Evolutionary conservation across 2,888 invertebrate species (phyloP).

Genomic region (Archips xylosteana): DNA sequence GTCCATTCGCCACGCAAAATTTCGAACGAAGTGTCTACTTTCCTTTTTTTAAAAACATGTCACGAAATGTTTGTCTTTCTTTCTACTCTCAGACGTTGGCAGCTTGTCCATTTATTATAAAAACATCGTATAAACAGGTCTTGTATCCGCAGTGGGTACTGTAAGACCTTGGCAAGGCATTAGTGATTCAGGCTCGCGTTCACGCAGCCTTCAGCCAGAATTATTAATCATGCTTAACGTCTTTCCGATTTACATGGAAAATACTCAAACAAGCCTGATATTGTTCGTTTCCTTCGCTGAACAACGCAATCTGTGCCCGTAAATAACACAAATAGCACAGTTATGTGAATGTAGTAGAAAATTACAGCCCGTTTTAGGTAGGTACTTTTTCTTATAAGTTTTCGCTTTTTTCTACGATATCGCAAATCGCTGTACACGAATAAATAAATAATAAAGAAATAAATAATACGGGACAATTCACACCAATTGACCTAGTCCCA

Average conservation of each 20-base stretch:
- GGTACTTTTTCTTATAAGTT: neutral
- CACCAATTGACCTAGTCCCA: too few species aligned
- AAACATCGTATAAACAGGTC: too few species aligned
- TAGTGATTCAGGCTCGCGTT: conserved; percentile 8
- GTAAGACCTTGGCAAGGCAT: neutral
- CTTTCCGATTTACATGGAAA: conserved; percentile 16
- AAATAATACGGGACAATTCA: too few species aligned
- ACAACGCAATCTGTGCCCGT: neutral
- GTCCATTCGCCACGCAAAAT: too few species aligned
- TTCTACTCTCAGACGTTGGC: too few species aligned
- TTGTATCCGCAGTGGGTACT: neutral
- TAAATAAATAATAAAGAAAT: too few species aligned
- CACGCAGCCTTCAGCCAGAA: conserved; percentile 14
- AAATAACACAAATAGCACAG: neutral
- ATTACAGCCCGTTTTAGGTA: neutral
- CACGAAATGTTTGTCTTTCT: too few species aligned
- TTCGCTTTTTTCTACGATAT: neutral
- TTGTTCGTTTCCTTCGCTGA: neutral
- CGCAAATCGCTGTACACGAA: neutral
- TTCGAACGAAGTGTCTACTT: too few species aligned
- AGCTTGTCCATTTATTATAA: too few species aligned
- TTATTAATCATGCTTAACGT: conserved; percentile 21
- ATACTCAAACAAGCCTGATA: neutral
- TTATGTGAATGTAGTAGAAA: neutral
- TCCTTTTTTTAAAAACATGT: too few species aligned